These are phyloP conservation scores for Azemiops feae DNA, from an alignment of 2,113 vertebrate genomes.

Conservation along the genomic window DNA sequence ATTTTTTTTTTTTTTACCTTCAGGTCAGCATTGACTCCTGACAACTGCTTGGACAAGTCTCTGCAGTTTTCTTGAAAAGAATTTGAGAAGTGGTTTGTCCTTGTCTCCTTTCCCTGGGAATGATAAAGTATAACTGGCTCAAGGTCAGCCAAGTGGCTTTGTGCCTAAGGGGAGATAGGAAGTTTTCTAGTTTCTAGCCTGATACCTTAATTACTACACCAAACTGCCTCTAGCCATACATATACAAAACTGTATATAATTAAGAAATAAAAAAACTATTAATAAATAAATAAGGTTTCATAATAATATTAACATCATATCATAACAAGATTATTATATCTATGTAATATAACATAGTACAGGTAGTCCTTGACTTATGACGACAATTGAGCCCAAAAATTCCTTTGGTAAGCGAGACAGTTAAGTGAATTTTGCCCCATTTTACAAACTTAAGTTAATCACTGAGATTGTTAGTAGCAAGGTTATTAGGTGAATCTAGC, in stretches of 20 bases:
- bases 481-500: neutral
- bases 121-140: neutral
- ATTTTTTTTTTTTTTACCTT: neutral
- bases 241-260: neutral
- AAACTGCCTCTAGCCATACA: neutral
- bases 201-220: neutral
- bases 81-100: neutral
- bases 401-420: neutral
- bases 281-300: neutral
- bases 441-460: neutral
- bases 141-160: neutral
- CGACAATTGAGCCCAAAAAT: neutral
- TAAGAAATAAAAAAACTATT: neutral
- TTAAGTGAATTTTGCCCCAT: neutral
- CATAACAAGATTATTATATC: neutral
- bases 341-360: neutral
- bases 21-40: neutral
- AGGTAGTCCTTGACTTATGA: neutral
- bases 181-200: neutral
- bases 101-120: neutral
- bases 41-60: neutral
- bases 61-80: neutral
- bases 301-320: neutral
- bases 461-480: neutral
- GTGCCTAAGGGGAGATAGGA: neutral